Conservation (phyloP, 2,113 vertebrate genomes). For the Lepisosteus osseus region DNA sequence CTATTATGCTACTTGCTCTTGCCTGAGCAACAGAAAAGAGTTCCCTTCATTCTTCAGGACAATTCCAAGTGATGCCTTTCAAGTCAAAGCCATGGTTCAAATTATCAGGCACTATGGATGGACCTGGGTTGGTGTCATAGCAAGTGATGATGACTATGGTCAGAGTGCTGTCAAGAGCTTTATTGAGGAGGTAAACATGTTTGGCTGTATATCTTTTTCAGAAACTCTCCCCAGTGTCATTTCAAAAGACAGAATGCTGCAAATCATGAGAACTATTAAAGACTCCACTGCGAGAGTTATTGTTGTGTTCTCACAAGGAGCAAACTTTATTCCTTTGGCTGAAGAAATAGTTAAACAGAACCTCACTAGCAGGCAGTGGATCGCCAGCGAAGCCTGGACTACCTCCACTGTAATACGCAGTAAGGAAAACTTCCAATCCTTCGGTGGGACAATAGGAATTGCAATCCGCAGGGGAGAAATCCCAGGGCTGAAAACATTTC, state of each 20-base stretch:
- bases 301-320: neutral
- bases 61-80: constrained; percentile 29
- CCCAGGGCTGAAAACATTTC: constrained; percentile 5
- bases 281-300: constrained; percentile 11
- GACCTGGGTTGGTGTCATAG: constrained; percentile 29
- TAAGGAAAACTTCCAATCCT: neutral
- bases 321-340: neutral
- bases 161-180: neutral
- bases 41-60: constrained; percentile 20
- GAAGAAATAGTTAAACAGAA: constrained; percentile 16
- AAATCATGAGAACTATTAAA: constrained; percentile 9
- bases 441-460: constrained; percentile 12
- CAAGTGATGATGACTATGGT: constrained; percentile 35
- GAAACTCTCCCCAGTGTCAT: constrained; percentile 8
- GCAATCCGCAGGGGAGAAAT: constrained; percentile 8
- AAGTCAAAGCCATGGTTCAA: constrained; percentile 19
- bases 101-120: constrained; percentile 25
- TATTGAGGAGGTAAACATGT: neutral
- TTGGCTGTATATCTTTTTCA: constrained; percentile 2
- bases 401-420: neutral
- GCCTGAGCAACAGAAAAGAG: constrained; percentile 21
- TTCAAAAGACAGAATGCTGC: neutral
- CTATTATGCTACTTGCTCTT: constrained; percentile 23
- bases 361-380: constrained; percentile 15
- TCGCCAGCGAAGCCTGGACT: constrained; percentile 18